phyloP scores from a whole-genome alignment of 2,113 vertebrate genomes.

The Gadus macrocephalus region DNA sequence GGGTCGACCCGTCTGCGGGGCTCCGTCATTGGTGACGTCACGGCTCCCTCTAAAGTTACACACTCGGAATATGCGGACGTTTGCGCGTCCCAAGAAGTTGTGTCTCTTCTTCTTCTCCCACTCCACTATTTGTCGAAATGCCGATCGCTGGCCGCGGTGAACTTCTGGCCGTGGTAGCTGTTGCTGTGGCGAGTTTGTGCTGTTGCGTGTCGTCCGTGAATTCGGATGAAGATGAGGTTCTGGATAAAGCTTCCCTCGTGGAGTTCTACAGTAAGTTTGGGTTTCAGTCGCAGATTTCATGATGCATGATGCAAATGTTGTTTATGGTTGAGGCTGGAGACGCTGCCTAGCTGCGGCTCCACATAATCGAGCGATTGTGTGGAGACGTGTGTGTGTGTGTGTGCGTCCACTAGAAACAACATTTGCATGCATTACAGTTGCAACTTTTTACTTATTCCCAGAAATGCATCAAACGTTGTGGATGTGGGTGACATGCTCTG shows the following conservation, averaged over 20 bases:
- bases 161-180: not conserved
- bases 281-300: no score
- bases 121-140: constrained; percentile 59
- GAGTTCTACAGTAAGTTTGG: not conserved
- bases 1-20: not conserved
- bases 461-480: no score
- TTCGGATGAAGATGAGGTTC: not conserved
- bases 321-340: no score
- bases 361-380: no score
- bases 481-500: no score
- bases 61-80: constrained; percentile 53
- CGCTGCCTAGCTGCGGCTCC: no score
- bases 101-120: constrained; percentile 25
- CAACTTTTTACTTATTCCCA: no score
- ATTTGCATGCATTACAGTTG: no score
- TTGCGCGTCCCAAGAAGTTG: constrained; percentile 6
- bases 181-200: constrained; percentile 27
- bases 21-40: constrained; percentile 70
- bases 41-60: constrained; percentile 38
- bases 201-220: constrained; percentile 37
- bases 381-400: no score
- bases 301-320: no score
- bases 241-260: not conserved
- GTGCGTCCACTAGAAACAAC: no score
- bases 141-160: constrained; percentile 5